phyloP scores from a whole-genome alignment of 2,113 vertebrate species.

The Pycnonotus jocosus region DNA sequence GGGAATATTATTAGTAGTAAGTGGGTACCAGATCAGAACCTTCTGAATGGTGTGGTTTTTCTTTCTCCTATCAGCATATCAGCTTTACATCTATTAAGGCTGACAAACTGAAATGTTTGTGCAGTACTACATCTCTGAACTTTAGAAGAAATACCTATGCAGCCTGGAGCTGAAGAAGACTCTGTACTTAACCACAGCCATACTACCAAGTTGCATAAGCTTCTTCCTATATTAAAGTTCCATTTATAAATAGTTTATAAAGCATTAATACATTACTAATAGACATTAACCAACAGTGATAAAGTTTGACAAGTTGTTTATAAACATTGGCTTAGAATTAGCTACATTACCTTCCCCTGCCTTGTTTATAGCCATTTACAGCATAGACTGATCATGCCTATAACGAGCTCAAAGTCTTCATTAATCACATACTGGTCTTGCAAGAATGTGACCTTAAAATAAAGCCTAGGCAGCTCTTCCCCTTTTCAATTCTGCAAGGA shows the following conservation, averaged over 20 bases:
- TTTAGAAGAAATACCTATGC: neutral
- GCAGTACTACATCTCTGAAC: neutral
- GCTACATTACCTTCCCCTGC: slow-evolving; percentile 8
- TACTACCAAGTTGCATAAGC: neutral
- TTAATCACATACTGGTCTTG: neutral
- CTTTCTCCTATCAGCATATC: neutral
- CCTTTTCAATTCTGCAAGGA: neutral
- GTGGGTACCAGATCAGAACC: neutral
- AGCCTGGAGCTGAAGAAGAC: neutral
- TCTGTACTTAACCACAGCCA: neutral
- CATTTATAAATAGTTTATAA: slow-evolving; percentile 57
- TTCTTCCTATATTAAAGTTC: neutral
- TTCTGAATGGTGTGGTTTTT: neutral
- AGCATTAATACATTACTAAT: slow-evolving; percentile 40
- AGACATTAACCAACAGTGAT: slow-evolving; percentile 31
- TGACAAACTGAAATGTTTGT: neutral
- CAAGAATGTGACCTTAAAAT: slow-evolving; percentile 3
- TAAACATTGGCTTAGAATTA: slow-evolving; percentile 26
- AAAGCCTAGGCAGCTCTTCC: neutral
- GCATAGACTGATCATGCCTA: neutral
- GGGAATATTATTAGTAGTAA: neutral
- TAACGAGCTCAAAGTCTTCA: neutral
- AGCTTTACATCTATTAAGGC: neutral
- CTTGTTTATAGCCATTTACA: slow-evolving; percentile 35
- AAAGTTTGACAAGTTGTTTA: slow-evolving; percentile 47